Conservation (phyloP, 1,140 invertebrate species). For the Musca vetustissima region DNA sequence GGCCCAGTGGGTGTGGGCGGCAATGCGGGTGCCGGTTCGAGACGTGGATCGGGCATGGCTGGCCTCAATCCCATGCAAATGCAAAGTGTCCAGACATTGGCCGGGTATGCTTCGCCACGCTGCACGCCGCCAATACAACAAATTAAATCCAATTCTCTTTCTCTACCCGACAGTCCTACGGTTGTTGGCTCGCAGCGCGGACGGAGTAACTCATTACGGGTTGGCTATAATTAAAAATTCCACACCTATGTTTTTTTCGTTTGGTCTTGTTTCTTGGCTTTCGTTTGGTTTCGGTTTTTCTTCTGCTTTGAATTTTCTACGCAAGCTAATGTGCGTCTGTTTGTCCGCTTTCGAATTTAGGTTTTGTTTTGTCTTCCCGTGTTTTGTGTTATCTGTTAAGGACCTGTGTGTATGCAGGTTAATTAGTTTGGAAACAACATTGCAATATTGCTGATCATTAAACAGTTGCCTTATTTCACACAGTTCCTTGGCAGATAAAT, state of each 20-base stretch:
- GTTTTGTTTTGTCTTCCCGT: too few relatives aligned
- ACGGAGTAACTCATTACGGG: slow-evolving; percentile 80
- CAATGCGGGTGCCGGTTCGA: slow-evolving; percentile 56
- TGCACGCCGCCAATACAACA: slow-evolving; percentile 72
- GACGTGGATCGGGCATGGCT: slow-evolving; percentile 62
- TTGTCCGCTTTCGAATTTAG: too few relatives aligned
- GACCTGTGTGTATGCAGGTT: too few relatives aligned
- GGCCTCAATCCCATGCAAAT: slow-evolving; percentile 55
- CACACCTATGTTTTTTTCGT: slow-evolving; percentile 10
- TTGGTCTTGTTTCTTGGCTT: not conserved
- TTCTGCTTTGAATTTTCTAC: slow-evolving; percentile 16
- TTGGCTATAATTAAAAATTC: slow-evolving; percentile 56
- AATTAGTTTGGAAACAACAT: too few relatives aligned
- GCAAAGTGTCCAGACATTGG: slow-evolving; percentile 60
- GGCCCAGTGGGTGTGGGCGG: slow-evolving; percentile 42
- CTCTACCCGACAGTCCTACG: slow-evolving; percentile 82
- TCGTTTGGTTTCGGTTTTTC: slow-evolving; percentile 13
- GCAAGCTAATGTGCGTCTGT: not conserved
- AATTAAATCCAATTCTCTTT: slow-evolving; percentile 81
- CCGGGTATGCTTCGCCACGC: slow-evolving; percentile 66
- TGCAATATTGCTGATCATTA: too few relatives aligned
- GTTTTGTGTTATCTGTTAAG: too few relatives aligned
- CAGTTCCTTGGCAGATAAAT: too few relatives aligned
- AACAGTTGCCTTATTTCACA: too few relatives aligned
- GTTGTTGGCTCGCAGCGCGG: slow-evolving; percentile 74